Conservation (phyloP, 2,113 vertebrate species). For the Alethe castanea region DNA sequence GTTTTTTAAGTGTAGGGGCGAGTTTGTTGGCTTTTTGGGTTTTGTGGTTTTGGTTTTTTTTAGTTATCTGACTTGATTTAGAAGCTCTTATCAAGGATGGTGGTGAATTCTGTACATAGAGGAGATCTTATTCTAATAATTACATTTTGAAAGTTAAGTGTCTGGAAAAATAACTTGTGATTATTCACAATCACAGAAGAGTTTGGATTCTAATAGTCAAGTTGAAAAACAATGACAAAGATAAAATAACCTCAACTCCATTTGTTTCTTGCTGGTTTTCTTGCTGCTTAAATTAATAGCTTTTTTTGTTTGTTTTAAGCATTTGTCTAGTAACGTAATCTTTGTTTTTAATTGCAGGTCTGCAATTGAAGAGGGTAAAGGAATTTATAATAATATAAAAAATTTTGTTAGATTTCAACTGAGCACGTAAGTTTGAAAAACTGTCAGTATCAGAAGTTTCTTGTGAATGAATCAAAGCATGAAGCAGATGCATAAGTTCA, state of each 20-base stretch:
- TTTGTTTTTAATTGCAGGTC: slow-evolving; percentile 81
- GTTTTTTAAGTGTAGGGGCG: background rate
- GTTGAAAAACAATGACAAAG: background rate
- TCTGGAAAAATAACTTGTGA: background rate
- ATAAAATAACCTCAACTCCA: background rate
- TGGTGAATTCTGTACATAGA: background rate
- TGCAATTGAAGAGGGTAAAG: slow-evolving; percentile 98
- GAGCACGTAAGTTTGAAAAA: slow-evolving; percentile 91
- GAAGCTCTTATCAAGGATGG: background rate
- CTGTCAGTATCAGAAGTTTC: background rate
- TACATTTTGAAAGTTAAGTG: background rate
- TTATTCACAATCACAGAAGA: background rate
- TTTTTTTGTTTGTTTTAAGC: background rate
- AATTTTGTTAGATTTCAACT: slow-evolving; percentile 99
- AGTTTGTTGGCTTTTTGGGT: background rate
- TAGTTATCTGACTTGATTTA: background rate
- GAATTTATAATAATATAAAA: slow-evolving; percentile 98
- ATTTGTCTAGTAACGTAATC: background rate
- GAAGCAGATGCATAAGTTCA: background rate
- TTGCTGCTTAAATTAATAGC: background rate
- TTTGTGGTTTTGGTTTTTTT: background rate
- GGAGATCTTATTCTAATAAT: background rate
- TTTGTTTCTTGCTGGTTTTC: background rate
- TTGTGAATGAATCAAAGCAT: background rate
- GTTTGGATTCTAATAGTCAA: background rate